Conservation (phyloP, 2,888 invertebrate species). For the Troilus luridus region DNA sequence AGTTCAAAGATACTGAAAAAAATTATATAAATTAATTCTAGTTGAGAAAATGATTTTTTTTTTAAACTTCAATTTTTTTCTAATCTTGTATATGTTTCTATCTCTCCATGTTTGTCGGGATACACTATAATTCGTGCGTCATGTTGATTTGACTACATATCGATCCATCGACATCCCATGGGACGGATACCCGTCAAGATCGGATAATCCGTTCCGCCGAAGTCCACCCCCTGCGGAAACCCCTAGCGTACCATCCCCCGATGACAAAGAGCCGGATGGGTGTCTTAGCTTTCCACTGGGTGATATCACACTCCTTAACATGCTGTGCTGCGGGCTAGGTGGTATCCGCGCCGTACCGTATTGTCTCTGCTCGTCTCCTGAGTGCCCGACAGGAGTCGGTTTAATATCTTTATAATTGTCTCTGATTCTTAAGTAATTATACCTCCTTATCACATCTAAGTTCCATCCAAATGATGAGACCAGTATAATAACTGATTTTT, state of each 20-base stretch:
- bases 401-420: no score
- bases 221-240: neutral
- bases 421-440: no score
- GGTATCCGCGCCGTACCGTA: slow-evolving; percentile 8
- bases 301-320: neutral
- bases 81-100: no score
- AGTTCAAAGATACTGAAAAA: no score
- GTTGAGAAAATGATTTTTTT: no score
- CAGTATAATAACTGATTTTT: no score
- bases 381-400: neutral
- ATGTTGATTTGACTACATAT: neutral
- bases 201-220: slow-evolving; percentile 21
- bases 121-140: neutral
- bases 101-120: no score
- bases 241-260: neutral
- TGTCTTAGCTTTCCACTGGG: neutral
- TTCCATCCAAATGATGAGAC: no score
- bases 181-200: slow-evolving; percentile 27
- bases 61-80: no score
- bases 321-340: slow-evolving; percentile 34
- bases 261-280: slow-evolving; percentile 3
- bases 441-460: no score
- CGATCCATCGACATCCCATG: neutral
- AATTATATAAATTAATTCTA: no score
- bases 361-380: neutral